Evolutionary conservation across 2,797 vertebrate genomes (phyloP).

Genomic region (Rhodeus uyekii): DNA sequence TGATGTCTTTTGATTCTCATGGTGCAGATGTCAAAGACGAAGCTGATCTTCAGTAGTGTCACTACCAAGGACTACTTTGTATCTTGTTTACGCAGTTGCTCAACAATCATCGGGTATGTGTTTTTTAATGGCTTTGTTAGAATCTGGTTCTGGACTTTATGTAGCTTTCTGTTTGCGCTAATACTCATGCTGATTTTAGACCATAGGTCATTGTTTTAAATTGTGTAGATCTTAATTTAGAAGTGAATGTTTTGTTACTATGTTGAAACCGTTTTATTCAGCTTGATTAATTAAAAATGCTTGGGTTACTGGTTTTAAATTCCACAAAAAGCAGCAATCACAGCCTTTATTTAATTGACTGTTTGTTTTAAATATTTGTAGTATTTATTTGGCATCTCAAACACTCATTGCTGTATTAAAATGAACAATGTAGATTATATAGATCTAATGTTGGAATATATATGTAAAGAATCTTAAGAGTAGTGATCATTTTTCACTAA

Average conservation of each 20-base stretch:
- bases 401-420: neutral
- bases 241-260: constrained; percentile 3
- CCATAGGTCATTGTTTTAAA: neutral
- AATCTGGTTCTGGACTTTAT: neutral
- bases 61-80: neutral
- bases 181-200: neutral
- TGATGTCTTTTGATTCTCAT: constrained; percentile 17
- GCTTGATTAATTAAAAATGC: neutral
- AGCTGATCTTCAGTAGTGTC: constrained; percentile 36
- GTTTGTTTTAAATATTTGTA: constrained; percentile 15
- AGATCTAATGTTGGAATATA: neutral
- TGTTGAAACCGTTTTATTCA: neutral
- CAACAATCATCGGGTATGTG: constrained; percentile 7
- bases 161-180: neutral
- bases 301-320: neutral
- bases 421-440: constrained; percentile 6
- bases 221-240: constrained; percentile 13
- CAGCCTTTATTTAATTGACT: constrained; percentile 1
- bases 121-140: constrained; percentile 20
- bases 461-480: neutral
- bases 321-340: neutral
- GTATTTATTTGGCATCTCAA: neutral
- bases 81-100: constrained; percentile 32
- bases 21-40: constrained; percentile 27
- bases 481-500: neutral